Percentiles rank a stretch among this genome's conserved stretches.
These are phyloP conservation scores for Gymnopithys bicolor DNA, from an alignment of 2,797 vertebrate genomes.

Conservation along the genomic window DNA sequence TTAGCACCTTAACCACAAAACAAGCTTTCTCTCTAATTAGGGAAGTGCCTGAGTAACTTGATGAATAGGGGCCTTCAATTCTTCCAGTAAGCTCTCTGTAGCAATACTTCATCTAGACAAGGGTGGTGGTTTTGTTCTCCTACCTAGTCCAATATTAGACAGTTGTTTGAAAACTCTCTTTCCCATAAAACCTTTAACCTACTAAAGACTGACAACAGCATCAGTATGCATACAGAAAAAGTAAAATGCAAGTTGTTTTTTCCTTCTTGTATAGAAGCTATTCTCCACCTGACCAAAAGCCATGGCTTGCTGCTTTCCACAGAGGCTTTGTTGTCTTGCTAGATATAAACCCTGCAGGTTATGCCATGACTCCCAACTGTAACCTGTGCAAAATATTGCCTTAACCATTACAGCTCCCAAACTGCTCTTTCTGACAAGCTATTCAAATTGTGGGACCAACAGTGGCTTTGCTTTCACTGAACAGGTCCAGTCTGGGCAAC, in stretches of 20 bases:
- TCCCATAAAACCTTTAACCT: neutral
- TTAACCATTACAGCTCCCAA: neutral
- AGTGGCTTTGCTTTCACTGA: conserved; percentile 81
- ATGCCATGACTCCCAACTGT: neutral
- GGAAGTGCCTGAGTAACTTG: neutral
- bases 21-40: neutral
- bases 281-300: neutral
- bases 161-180: neutral
- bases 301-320: neutral
- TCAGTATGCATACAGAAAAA: neutral
- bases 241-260: neutral
- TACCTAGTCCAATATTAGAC: neutral
- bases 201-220: neutral
- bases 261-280: neutral
- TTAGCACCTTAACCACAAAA: neutral
- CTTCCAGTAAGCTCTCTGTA: neutral
- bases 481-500: conserved; percentile 77
- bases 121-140: neutral
- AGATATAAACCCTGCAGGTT: neutral
- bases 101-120: neutral
- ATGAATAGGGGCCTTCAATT: neutral
- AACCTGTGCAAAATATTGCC: neutral
- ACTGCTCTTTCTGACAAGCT: neutral
- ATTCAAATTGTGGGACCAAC: conserved; percentile 74
- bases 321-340: neutral